Percentiles rank a stretch among this genome's conserved stretches.
These are phyloP conservation scores for Amblyjoppa fuscipennis DNA, from an alignment of 2,888 invertebrate species.

Conservation along the genomic window DNA sequence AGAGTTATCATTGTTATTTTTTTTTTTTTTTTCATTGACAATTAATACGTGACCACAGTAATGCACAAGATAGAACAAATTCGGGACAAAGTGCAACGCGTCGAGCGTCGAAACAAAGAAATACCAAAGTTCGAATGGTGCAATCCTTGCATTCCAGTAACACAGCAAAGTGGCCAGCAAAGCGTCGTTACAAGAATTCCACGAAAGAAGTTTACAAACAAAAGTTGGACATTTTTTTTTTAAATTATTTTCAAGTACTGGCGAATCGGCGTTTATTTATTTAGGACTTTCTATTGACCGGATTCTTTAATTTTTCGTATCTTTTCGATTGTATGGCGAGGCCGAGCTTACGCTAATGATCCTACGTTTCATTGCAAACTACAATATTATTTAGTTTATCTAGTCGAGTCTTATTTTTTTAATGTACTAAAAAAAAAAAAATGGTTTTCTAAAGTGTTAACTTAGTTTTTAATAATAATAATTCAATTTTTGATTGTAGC, in stretches of 20 bases:
- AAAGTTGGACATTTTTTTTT: not conserved
- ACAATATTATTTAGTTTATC: not conserved
- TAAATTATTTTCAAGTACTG: not conserved
- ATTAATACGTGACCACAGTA: not conserved
- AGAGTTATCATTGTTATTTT: not conserved
- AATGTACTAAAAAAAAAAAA: not conserved
- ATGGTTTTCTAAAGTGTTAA: not conserved
- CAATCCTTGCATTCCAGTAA: too few species aligned
- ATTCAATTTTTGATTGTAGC: not conserved
- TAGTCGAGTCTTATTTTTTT: not conserved
- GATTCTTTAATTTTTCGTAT: not conserved
- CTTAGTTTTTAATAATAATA: not conserved
- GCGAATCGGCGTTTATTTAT: not conserved
- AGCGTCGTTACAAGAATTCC: conserved; percentile 1
- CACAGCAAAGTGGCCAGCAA: not conserved
- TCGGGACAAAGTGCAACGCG: not conserved
- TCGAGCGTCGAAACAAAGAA: not conserved
- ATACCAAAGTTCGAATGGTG: too few species aligned
- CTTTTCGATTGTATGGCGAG: not conserved
- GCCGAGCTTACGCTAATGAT: not conserved
- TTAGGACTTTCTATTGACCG: not conserved
- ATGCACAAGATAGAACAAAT: not conserved
- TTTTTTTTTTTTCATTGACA: not conserved
- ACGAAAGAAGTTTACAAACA: not conserved
- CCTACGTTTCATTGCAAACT: not conserved